Percentiles rank a stretch among this genome's conserved stretches.
Conservation (phyloP, 2,888 invertebrate genomes). For the Eumerus sabulonum region DNA sequence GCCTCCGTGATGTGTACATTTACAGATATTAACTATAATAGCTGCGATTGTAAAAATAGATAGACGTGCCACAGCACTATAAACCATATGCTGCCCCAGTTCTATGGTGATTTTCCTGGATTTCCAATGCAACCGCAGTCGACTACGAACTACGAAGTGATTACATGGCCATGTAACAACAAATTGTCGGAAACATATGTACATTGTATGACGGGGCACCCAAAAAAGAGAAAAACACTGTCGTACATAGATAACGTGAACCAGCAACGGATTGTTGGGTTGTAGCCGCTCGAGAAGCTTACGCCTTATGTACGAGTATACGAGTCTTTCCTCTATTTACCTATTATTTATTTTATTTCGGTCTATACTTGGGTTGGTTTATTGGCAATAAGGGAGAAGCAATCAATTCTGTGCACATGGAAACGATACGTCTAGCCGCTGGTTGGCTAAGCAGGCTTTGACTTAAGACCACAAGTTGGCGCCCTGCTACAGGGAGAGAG, state of each 20-base stretch:
- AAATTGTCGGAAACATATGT: constrained; percentile 18
- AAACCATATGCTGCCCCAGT: constrained; percentile 1
- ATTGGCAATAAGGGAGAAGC: constrained; percentile 4
- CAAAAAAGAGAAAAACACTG: too few species aligned
- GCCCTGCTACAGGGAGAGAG: background rate
- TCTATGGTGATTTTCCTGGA: background rate
- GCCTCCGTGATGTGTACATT: constrained; percentile 40
- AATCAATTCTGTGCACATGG: constrained; percentile 42
- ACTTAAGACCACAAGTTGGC: too few species aligned
- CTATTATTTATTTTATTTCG: constrained; percentile 15
- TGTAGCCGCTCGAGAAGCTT: too few species aligned
- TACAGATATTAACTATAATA: constrained; percentile 47
- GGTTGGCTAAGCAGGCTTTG: too few species aligned
- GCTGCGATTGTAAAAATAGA: constrained; percentile 41
- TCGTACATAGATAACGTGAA: too few species aligned
- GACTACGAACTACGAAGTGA: too few species aligned
- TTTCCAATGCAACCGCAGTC: too few species aligned
- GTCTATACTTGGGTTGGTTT: background rate
- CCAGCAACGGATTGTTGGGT: too few species aligned
- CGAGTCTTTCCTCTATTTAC: constrained; percentile 19
- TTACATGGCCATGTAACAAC: constrained; percentile 20
- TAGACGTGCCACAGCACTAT: constrained; percentile 13
- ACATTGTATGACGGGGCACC: too few species aligned
- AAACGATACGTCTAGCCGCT: too few species aligned
- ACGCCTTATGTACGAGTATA: too few species aligned